These are phyloP conservation scores for Bubo bubo DNA, from an alignment of 2,113 vertebrate species.

Conservation along the genomic window DNA sequence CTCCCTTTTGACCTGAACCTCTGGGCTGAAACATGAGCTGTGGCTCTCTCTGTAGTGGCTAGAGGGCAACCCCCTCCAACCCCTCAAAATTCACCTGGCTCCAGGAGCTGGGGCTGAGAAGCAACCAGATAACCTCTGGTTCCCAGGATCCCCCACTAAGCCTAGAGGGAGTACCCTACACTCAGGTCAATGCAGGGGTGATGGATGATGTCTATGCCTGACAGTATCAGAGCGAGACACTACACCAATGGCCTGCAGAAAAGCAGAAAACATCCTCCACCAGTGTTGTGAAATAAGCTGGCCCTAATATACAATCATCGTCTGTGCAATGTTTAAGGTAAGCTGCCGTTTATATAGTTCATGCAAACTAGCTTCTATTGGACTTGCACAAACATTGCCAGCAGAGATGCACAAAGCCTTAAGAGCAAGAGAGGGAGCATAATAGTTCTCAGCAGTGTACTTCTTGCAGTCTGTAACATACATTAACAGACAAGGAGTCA, in stretches of 20 bases:
- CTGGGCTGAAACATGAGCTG: neutral
- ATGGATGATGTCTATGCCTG: neutral
- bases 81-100: neutral
- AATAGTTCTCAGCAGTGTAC: neutral
- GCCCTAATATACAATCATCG: rapidly evolving
- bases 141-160: neutral
- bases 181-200: neutral
- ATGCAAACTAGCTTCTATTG: neutral
- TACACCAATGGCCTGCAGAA: neutral
- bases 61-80: neutral
- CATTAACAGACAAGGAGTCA: neutral
- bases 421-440: neutral
- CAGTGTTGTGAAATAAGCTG: neutral
- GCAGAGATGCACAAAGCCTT: neutral
- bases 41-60: neutral
- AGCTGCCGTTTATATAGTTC: neutral
- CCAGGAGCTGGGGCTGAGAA: neutral
- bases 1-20: neutral
- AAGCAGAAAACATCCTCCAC: neutral
- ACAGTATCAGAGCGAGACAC: neutral
- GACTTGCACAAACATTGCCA: neutral
- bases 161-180: neutral
- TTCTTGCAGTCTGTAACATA: neutral
- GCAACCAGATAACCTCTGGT: neutral
- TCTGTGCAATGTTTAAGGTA: neutral